Evolutionary conservation across 2,113 vertebrate species (phyloP), one percentile per base, ranked within the genome.

Genomic region (Rhegmatorhina hoffmannsi): DNA sequence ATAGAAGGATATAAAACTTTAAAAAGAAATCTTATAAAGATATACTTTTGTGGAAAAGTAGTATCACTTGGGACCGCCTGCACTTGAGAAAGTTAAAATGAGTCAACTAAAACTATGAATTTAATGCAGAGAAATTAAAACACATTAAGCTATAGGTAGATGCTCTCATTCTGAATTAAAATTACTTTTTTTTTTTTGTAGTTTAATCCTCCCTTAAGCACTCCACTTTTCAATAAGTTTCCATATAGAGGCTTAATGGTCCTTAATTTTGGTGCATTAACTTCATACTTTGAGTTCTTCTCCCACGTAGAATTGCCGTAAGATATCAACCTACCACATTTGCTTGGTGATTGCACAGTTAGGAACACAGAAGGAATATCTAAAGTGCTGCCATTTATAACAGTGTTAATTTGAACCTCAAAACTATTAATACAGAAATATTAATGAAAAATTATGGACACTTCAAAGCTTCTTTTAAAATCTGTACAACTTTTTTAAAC

Each of bases 191-290:
- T 79, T 94, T 95, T 87, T 91, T 68, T 95, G 17, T 60, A 79
- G 44, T 83, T 93, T 59, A 80, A 80, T 83, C 40, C 62, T 90
- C 28, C 72, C 75, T 88, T 85, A 91, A 94, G 78, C 70, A 94
- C n/a, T 95, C 21, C 24, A 84, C 56, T 92, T 89, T 74, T 93
- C 82, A 73, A 34, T 84, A 87, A 60, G 26, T 82, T 94, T 73
- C 67, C 52, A 60, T 79, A 94, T 46, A 93, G 47, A 20, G 29
- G 11, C 38, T 93, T 92, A 96, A 97, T 94, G 47, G 75, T 80
- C 92, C 68, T 92, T 90, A 95, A 96, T 96, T 94, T 92, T 95
- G 46, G 55, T 80, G 55, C 85, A 96, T 92, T 95, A 96, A 86
- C 76, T 81, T 88, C 10, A 69, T 80, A 84, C 82, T 92, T 90